phyloP scores from a whole-genome alignment of 2,797 vertebrate genomes.

The Silurus aristotelis region DNA sequence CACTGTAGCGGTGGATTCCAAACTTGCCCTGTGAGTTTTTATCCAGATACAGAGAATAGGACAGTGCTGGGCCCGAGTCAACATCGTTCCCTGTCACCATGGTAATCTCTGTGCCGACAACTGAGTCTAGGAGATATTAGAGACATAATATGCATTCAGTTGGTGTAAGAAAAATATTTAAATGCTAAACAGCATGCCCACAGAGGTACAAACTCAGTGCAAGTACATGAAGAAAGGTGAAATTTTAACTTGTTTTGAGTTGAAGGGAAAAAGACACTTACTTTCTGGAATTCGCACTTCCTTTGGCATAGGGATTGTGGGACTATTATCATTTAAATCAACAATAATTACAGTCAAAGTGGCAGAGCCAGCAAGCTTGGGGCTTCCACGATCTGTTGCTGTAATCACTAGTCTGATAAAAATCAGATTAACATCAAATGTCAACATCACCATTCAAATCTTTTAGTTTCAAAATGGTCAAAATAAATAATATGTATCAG shows the following conservation, averaged over 20 bases:
- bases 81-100: constrained; percentile 96
- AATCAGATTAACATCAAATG: constrained; percentile 34
- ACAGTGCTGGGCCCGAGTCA: constrained; percentile 89
- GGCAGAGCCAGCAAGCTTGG: constrained; percentile 86
- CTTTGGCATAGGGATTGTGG: constrained; percentile 89
- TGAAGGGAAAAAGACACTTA: constrained; percentile 67
- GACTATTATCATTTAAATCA: constrained; percentile 96
- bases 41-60: constrained; percentile 83
- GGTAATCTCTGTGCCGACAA: constrained; percentile 92
- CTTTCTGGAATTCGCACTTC: constrained; percentile 92
- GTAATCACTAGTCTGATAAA: constrained; percentile 85
- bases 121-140: constrained; percentile 74
- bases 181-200: constrained; percentile 6
- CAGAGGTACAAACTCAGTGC: constrained; percentile 1
- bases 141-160: constrained; percentile 41
- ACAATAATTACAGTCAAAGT: constrained; percentile 93
- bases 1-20: constrained; percentile 87
- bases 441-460: not conserved
- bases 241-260: not conserved
- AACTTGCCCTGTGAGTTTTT: constrained; percentile 78
- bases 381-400: constrained; percentile 90
- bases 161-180: not conserved
- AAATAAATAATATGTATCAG: constrained; percentile 31
- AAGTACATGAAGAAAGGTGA: not conserved
- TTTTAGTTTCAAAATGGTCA: constrained; percentile 19